Percentiles rank a stretch among this genome's conserved stretches.
Evolutionary conservation across 2,888 invertebrate species (phyloP).

Genomic region (Drosophila maculinotata): DNA sequence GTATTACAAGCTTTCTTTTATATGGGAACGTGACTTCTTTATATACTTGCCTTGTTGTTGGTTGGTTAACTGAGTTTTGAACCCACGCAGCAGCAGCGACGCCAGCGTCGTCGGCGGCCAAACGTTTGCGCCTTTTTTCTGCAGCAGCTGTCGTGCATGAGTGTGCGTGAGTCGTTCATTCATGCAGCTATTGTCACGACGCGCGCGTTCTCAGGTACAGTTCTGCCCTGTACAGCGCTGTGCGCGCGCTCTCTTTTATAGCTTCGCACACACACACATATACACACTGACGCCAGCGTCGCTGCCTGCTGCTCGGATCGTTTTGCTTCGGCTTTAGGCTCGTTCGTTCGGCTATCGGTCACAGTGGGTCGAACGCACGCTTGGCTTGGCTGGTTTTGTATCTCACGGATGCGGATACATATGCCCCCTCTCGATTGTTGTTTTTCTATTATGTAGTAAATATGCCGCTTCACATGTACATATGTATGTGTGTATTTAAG

Average conservation of each 20-base stretch:
- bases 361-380: conserved; percentile 74
- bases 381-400: conserved; percentile 65
- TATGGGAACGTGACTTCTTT: conserved; percentile 72
- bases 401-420: conserved; percentile 64
- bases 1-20: conserved; percentile 64
- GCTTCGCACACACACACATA: conserved; percentile 12
- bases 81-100: conserved; percentile 70
- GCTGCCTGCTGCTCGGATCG: conserved; percentile 40
- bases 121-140: conserved; percentile 58
- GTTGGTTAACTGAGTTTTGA: conserved; percentile 62
- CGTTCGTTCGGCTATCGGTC: conserved; percentile 49
- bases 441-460: conserved; percentile 71
- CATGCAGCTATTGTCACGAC: conserved; percentile 64
- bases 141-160: conserved; percentile 58
- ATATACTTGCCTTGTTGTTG: conserved; percentile 67
- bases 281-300: conserved; percentile 19
- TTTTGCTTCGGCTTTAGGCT: conserved; percentile 51
- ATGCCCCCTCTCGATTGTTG: conserved; percentile 46
- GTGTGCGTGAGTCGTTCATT: conserved; percentile 64
- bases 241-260: conserved; percentile 38
- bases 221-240: conserved; percentile 57
- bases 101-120: conserved; percentile 38
- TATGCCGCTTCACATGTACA: conserved; percentile 47
- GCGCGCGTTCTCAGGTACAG: conserved; percentile 73
- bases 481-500: conserved; percentile 34